A percentile compares a stretch with the other conserved stretches of the same genome.
Conservation (phyloP, 2,113 vertebrate species). For the Sander lucioperca region DNA sequence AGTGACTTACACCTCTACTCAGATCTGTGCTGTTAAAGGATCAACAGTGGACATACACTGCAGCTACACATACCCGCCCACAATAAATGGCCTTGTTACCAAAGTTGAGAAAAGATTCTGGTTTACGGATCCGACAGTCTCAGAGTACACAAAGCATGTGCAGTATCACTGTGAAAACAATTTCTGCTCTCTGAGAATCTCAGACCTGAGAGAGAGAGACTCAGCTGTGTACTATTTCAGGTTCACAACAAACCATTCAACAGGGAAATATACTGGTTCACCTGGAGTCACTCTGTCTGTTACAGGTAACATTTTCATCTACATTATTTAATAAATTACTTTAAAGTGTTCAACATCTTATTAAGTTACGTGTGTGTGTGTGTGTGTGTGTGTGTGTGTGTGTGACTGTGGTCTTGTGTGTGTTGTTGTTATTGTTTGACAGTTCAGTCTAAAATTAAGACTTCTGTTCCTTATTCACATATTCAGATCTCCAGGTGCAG, state of each 20-base stretch:
- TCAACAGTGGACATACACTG: neutral
- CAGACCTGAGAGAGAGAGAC: conserved; percentile 30
- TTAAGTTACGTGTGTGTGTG: no score
- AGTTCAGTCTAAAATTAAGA: no score
- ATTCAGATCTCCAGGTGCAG: no score
- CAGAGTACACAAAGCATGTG: neutral
- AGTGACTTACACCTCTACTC: neutral
- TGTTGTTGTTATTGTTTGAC: no score
- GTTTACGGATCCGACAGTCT: no score
- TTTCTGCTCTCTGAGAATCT: conserved; percentile 5
- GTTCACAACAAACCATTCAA: neutral
- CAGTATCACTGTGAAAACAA: neutral
- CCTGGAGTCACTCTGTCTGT: conserved; percentile 13
- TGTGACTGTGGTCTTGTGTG: no score
- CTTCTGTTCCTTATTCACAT: no score
- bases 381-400: no score
- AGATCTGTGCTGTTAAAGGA: conserved; percentile 28
- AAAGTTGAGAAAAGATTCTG: no score
- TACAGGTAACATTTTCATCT: conserved; percentile 15
- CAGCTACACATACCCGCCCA: neutral
- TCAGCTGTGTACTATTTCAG: conserved; percentile 20
- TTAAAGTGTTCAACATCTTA: no score
- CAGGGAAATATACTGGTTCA: neutral
- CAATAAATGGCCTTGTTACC: no score
- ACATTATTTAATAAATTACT: neutral